A percentile compares a stretch with the other conserved stretches of the same genome.
Evolutionary conservation across 2,888 invertebrate species (phyloP).

Genomic region (Schizaphis graminum): DNA sequence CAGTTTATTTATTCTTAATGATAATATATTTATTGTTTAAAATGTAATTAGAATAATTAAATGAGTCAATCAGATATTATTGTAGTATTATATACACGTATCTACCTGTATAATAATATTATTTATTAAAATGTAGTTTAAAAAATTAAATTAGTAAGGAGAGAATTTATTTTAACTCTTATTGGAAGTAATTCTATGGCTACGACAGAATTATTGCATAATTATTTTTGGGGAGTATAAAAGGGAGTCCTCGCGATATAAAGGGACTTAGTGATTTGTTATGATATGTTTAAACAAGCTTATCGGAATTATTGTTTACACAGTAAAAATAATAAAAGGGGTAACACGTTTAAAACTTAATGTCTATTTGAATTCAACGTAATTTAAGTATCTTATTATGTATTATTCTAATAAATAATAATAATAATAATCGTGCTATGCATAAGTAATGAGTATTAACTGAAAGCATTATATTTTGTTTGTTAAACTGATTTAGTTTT

Average conservation of each 20-base stretch:
- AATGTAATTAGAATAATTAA: background rate
- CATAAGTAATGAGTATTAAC: conserved; percentile 21
- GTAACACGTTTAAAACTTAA: conserved; percentile 27
- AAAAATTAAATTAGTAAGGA: background rate
- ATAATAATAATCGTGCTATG: background rate
- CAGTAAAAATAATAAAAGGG: conserved; percentile 55
- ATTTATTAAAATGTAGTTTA: background rate
- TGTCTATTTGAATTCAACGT: background rate
- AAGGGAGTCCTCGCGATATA: background rate
- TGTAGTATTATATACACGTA: no score
- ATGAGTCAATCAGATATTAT: background rate
- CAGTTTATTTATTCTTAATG: background rate
- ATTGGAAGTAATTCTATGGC: background rate
- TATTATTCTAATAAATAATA: background rate
- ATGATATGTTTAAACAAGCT: conserved; percentile 49
- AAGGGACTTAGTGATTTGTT: conserved; percentile 15
- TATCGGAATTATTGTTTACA: conserved; percentile 61
- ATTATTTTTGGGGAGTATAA: conserved; percentile 31
- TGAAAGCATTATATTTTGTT: background rate
- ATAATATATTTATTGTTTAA: background rate
- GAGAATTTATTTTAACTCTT: background rate
- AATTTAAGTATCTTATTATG: background rate
- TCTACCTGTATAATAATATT: background rate
- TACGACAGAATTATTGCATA: conserved; percentile 29
- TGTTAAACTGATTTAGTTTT: background rate